These are phyloP conservation scores for Torymus texanus DNA, from an alignment of 2,888 invertebrate species.

Conservation along the genomic window DNA sequence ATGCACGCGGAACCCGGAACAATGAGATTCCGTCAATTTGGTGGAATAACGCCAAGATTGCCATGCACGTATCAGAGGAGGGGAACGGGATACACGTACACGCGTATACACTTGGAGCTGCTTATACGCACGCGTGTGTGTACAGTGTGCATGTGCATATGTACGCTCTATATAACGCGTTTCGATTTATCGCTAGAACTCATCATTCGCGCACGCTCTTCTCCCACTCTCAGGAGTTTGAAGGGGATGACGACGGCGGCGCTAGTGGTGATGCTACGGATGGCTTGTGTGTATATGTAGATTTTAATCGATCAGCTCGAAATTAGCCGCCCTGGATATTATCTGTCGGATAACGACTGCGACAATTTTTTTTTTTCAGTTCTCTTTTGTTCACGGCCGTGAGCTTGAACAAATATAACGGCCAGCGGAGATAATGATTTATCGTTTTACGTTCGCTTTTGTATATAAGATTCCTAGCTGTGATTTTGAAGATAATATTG, in stretches of 20 bases:
- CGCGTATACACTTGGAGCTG: no score
- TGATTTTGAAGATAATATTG: no score
- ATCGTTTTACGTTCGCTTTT: no score
- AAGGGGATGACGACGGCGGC: neutral
- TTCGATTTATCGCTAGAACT: conserved; percentile 44
- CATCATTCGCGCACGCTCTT: conserved; percentile 7
- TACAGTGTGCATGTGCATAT: neutral
- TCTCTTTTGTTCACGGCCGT: conserved; percentile 4
- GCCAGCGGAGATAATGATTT: no score
- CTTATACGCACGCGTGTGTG: neutral
- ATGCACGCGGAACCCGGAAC: conserved; percentile 13
- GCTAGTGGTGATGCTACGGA: neutral
- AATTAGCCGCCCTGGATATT: conserved; percentile 23
- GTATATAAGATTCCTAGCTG: no score
- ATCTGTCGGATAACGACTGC: conserved; percentile 3
- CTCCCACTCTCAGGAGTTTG: conserved; percentile 9
- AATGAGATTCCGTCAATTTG: conserved; percentile 50
- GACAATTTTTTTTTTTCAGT: neutral
- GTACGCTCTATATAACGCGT: conserved; percentile 21
- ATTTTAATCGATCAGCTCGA: conserved; percentile 25
- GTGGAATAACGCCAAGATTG: conserved; percentile 47
- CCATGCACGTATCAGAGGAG: neutral
- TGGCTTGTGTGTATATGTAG: neutral
- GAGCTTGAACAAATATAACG: conserved; percentile 17
- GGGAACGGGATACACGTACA: neutral